Conservation (phyloP, 2,888 invertebrate genomes). For the Frankliniella intonsa region DNA sequence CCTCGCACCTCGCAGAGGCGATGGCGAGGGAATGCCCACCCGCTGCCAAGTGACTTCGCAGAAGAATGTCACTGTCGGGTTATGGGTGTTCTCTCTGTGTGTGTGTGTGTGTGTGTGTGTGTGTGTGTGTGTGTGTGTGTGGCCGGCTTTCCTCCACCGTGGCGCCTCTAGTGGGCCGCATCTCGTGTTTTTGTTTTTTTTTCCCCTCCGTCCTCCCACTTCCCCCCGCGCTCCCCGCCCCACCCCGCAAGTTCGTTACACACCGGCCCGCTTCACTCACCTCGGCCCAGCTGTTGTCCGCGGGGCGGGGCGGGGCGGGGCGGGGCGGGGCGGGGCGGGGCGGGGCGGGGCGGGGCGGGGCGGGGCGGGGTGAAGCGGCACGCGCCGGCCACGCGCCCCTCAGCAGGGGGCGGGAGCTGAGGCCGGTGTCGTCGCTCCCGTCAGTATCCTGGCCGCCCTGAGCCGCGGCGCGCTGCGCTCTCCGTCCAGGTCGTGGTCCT, state of each 20-base stretch:
- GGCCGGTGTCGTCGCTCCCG: background rate
- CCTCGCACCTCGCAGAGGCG: background rate
- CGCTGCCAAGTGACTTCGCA: background rate
- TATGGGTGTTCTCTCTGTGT: background rate
- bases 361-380: conserved; percentile 30
- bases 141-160: background rate
- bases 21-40: background rate
- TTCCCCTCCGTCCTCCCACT: background rate
- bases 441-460: background rate
- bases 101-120: background rate
- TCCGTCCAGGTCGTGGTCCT: too few relatives aligned
- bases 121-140: background rate
- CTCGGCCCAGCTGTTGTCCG: background rate
- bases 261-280: background rate
- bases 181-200: background rate
- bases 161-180: background rate
- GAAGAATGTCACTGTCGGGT: background rate
- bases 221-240: background rate
- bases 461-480: too few relatives aligned
- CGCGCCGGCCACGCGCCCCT: background rate
- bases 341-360: background rate
- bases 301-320: background rate
- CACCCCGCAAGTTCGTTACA: too few relatives aligned
- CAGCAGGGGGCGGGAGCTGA: background rate
- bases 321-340: conserved; percentile 36